A percentile compares a stretch with the other conserved stretches of the same genome.
Conservation (phyloP, 2,113 vertebrate species). For the Antechinus flavipes region DNA sequence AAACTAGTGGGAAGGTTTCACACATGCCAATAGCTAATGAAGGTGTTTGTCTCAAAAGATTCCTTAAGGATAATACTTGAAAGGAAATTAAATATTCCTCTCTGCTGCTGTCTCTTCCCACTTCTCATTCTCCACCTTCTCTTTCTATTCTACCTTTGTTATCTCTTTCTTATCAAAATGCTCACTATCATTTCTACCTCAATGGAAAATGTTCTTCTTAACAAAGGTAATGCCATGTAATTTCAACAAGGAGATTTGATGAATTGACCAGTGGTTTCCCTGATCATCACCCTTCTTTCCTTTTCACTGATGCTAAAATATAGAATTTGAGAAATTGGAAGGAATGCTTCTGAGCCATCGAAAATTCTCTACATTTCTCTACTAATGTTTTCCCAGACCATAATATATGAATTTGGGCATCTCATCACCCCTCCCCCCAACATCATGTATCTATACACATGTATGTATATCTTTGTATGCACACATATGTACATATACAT, state of each 20-base stretch:
- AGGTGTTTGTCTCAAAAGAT: neutral
- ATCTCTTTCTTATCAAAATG: neutral
- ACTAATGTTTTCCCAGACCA: neutral
- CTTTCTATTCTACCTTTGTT: neutral
- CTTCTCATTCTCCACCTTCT: neutral
- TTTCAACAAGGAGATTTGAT: neutral
- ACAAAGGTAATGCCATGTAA: neutral
- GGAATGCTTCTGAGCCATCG: neutral
- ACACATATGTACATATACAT: too few species aligned
- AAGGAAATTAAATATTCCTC: neutral
- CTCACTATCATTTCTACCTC: neutral
- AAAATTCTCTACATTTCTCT: neutral
- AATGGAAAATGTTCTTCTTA: neutral
- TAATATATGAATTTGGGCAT: constrained; percentile 26
- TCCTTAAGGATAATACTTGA: neutral
- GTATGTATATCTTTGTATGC: too few species aligned
- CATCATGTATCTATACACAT: too few species aligned
- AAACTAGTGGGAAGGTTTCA: neutral
- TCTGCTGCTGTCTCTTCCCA: neutral
- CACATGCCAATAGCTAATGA: neutral
- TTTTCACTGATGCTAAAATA: neutral
- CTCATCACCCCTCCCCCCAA: neutral
- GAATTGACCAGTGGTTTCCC: neutral
- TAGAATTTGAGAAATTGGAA: neutral
- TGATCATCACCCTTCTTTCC: neutral